These are phyloP conservation scores for Patiria pectinifera DNA, from an alignment of 53 echinoderm and acorn worm species.

Conservation along the genomic window DNA sequence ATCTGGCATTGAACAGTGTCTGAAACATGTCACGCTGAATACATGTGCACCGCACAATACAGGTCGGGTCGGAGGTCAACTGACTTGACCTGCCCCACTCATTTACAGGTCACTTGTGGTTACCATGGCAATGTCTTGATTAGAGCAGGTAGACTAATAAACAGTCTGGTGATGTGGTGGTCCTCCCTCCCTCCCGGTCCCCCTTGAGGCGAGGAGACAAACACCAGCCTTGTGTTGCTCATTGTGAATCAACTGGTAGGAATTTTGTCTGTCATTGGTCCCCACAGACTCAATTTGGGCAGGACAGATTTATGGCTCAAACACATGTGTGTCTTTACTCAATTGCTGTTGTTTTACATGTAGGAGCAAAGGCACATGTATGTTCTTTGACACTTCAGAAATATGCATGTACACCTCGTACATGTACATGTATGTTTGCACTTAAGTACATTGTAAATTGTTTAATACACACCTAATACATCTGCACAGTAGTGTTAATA, in stretches of 20 bases:
- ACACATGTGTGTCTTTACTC: neutral
- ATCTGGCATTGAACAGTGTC: neutral
- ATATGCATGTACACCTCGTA: neutral
- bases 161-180: conserved; percentile 7
- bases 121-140: conserved; percentile 39
- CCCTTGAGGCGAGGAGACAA: neutral
- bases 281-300: conserved; percentile 4
- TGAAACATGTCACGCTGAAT: neutral
- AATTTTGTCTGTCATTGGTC: conserved; percentile 26
- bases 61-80: neutral
- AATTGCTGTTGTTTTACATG: too few relatives aligned
- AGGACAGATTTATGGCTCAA: neutral
- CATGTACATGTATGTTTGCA: neutral
- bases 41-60: neutral
- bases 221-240: conserved; percentile 35
- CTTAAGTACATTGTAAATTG: too few relatives aligned
- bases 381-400: neutral
- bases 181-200: neutral
- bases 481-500: too few relatives aligned
- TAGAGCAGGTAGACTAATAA: conserved; percentile 35
- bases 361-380: neutral
- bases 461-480: too few relatives aligned
- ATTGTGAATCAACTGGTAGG: neutral
- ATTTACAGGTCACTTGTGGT: conserved; percentile 51
- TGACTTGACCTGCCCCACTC: conserved; percentile 23